Evolutionary conservation across 92 coral and sea anemone genomes (phyloP).

Genomic region (Ricordea florida): DNA sequence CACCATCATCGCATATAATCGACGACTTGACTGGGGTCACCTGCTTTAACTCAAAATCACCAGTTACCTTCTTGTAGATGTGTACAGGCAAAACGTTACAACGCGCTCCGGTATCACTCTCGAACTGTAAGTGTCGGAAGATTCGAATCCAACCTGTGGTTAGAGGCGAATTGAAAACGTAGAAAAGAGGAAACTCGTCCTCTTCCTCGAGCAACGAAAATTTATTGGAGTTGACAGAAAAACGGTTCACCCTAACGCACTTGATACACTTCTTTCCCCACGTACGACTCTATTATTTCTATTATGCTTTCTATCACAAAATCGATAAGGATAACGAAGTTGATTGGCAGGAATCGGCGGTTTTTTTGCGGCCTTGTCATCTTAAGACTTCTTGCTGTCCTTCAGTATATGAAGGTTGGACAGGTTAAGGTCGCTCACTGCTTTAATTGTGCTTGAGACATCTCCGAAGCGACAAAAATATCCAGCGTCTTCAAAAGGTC

Average conservation of each 20-base stretch:
- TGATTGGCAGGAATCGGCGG: neutral
- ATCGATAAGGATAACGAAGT: neutral
- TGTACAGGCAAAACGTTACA: neutral
- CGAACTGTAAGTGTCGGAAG: neutral
- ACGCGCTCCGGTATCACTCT: neutral
- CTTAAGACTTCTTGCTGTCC: neutral
- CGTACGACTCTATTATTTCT: neutral
- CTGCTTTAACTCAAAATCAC: neutral
- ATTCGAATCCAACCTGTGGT: neutral
- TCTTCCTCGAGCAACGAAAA: neutral
- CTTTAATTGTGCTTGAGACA: no score
- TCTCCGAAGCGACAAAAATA: no score
- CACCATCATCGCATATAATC: neutral
- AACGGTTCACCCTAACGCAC: neutral
- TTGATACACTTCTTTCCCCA: neutral
- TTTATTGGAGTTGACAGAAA: neutral
- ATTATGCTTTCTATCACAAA: neutral
- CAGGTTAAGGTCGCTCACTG: neutral
- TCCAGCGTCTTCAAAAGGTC: neutral
- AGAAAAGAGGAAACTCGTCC: neutral
- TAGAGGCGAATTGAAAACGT: no score
- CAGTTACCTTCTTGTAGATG: slow-evolving; percentile 14
- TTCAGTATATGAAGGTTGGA: neutral
- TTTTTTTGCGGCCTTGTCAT: neutral
- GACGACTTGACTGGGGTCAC: neutral